Evolutionary conservation across 2,888 invertebrate species (phyloP).

Genomic region (Chrysolina haemoptera): DNA sequence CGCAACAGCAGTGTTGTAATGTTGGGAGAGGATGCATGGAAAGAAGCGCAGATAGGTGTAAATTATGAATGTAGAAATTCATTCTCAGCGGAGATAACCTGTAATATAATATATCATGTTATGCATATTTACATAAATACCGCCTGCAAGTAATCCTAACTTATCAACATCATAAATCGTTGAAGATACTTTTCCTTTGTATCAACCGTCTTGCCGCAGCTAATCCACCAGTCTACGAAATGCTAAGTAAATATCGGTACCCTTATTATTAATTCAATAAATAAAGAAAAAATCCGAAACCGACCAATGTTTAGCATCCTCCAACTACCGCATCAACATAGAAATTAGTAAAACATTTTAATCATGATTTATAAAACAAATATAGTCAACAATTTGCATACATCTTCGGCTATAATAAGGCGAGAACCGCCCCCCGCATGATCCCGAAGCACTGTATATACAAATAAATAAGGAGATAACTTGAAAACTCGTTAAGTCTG

Average conservation of each 20-base stretch:
- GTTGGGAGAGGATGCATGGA: neutral
- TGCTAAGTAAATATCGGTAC: slow-evolving; percentile 9
- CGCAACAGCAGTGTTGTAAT: too few relatives aligned
- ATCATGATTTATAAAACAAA: slow-evolving; percentile 62
- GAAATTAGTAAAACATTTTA: slow-evolving; percentile 53
- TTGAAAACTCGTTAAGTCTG: slow-evolving; percentile 67
- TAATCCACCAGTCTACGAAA: slow-evolving; percentile 12
- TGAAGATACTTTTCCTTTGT: slow-evolving; percentile 30
- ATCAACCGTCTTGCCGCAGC: slow-evolving; percentile 11
- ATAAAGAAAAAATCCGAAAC: slow-evolving; percentile 38
- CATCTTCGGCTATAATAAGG: slow-evolving; percentile 56
- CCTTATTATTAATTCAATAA: slow-evolving; percentile 29
- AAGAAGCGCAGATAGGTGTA: slow-evolving; percentile 5
- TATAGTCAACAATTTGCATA: slow-evolving; percentile 60
- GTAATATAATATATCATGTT: slow-evolving; percentile 33
- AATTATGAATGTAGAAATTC: slow-evolving; percentile 21
- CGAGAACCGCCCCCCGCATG: slow-evolving; percentile 47
- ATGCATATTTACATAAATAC: slow-evolving; percentile 39
- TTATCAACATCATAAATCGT: slow-evolving; percentile 42
- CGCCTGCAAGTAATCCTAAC: slow-evolving; percentile 36
- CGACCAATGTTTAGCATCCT: slow-evolving; percentile 32
- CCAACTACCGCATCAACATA: slow-evolving; percentile 37
- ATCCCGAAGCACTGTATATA: slow-evolving; percentile 55
- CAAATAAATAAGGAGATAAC: slow-evolving; percentile 68
- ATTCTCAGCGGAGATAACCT: slow-evolving; percentile 27